Evolutionary conservation across 2,888 invertebrate species (phyloP), one percentile per base, ranked within the genome.

Genomic region (Andrena fulva): DNA sequence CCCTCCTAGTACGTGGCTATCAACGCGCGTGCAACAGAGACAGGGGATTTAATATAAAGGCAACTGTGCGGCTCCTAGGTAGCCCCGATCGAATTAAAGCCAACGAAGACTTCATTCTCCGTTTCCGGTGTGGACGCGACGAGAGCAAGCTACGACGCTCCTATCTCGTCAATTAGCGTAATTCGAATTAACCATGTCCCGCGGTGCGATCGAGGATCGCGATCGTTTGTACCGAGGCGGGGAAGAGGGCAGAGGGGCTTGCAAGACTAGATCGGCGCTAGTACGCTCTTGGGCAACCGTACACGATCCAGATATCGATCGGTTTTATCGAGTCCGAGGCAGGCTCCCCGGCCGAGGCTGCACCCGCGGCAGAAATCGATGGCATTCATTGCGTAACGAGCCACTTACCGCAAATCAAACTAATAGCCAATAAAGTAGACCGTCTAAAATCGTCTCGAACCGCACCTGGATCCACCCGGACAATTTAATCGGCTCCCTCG

Each of bases 311-410:
- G 87, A 87, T 87, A 87, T 78, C 87, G 86, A 87, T 87, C 87
- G 86, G 70, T 63, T 87, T 87, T 87, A 87, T 87, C 83, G 88
- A 33, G 64, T 63, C 20, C 29, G 27, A 31, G 73, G 69, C 42
- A 64, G 20, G 35, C 64, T 31, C n/a, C 12, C 12, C 29, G 31
- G 29, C 29, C 59, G 29, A 64, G n/a, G n/a, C 42, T 48, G 76
- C 81, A 85, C 81, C 87, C 80, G 83, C 73, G 86, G 87, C 86
- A 86, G 89, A 87, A 91, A 91, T 86, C 90, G 90, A 91, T 91
- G 90, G 88, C 89, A 90, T 90, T 88, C 91, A 88, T 91, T 89
- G 90, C 91, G 91, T 91, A 90, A 91, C 91, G 89, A 91, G 90
- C 88, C 89, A 90, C 87, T 90, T 88, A 91, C 88, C 85, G 90